Evolutionary conservation across 2,797 vertebrate genomes (phyloP).

Genomic region (Amblyraja radiata): DNA sequence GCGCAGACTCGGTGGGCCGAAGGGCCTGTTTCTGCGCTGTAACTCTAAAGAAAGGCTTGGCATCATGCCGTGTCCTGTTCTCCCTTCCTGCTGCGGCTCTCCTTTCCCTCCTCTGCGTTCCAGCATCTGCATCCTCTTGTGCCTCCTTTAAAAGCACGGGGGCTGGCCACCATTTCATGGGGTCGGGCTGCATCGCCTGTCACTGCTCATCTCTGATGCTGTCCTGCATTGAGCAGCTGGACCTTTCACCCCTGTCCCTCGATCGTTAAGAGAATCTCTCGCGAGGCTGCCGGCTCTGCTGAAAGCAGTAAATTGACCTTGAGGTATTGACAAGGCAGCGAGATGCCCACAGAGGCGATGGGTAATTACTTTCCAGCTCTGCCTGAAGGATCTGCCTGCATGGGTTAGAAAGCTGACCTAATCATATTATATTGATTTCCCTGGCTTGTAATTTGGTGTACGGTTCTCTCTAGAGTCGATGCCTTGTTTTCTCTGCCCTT

Average conservation of each 20-base stretch:
- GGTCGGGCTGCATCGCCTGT: neutral
- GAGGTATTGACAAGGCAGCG: conserved; percentile 6
- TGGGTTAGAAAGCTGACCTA: conserved; percentile 6
- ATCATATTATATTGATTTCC: conserved; percentile 34
- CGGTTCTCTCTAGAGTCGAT: neutral
- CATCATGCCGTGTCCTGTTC: too few species aligned
- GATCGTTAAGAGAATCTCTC: neutral
- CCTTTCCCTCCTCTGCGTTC: too few species aligned
- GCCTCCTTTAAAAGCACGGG: neutral
- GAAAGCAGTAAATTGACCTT: conserved; percentile 23
- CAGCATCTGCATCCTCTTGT: too few species aligned
- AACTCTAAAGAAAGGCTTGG: too few species aligned
- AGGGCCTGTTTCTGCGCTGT: too few species aligned
- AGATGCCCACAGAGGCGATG: neutral
- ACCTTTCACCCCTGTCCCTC: neutral
- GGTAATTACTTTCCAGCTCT: conserved; percentile 6
- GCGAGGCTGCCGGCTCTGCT: neutral
- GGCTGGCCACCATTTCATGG: neutral
- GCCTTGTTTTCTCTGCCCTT: too few species aligned
- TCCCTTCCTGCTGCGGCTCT: too few species aligned
- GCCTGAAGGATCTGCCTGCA: neutral
- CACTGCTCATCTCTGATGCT: neutral
- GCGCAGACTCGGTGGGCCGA: too few species aligned
- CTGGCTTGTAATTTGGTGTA: neutral
- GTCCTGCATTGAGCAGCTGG: neutral